Conservation (phyloP, 2,888 invertebrate genomes). For the Dynastes grantii region DNA sequence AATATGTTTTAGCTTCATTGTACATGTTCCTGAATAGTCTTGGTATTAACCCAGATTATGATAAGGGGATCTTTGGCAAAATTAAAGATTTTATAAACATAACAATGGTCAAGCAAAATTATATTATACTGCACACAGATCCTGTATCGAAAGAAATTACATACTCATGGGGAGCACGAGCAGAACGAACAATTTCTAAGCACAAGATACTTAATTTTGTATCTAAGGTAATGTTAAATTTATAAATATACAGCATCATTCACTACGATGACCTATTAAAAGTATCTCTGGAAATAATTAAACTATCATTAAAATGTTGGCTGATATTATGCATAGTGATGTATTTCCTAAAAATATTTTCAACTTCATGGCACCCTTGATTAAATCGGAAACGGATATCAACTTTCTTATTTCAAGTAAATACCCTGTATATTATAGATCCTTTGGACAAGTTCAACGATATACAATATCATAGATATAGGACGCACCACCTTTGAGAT, state of each 20-base stretch:
- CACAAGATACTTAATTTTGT: constrained; percentile 31
- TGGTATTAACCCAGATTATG: neutral
- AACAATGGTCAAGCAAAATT: constrained; percentile 33
- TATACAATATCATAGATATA: too few relatives aligned
- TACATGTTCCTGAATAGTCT: neutral
- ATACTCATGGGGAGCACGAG: constrained; percentile 25
- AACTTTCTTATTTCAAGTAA: too few relatives aligned
- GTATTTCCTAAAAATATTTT: too few relatives aligned
- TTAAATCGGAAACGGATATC: too few relatives aligned
- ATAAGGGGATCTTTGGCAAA: constrained; percentile 25
- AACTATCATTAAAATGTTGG: too few relatives aligned
- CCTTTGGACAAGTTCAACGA: too few relatives aligned
- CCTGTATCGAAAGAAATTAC: constrained; percentile 23
- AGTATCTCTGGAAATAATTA: too few relatives aligned
- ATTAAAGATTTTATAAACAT: constrained; percentile 29
- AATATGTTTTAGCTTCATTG: constrained; percentile 14
- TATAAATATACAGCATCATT: neutral
- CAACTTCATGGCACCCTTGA: too few relatives aligned
- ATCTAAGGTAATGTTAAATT: constrained; percentile 2
- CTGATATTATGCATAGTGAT: too few relatives aligned
- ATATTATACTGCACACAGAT: constrained; percentile 11
- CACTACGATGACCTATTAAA: too few relatives aligned
- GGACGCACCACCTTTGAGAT: too few relatives aligned
- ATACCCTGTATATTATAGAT: too few relatives aligned
- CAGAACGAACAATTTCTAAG: constrained; percentile 25